Base-by-base conservation (phyloP, 2,113 vertebrate genomes). In the Salvelinus namaycush region DNA sequence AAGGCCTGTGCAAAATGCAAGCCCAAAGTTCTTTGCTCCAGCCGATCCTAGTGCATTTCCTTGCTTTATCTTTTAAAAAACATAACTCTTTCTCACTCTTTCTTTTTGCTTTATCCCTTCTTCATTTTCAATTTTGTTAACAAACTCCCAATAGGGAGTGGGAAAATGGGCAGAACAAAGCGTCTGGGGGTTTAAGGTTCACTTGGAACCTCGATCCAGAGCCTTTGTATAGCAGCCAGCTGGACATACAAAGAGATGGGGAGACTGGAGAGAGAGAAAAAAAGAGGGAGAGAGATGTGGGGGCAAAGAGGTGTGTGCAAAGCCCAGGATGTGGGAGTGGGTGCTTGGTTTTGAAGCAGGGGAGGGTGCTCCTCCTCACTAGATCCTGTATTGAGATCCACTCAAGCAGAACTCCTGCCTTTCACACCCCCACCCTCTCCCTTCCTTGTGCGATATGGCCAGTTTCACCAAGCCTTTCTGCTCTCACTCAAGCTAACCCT, bases 101-200 rank as follows among this genome's bases (percentile, higher is more conserved):
- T 79, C 73, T 82, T 44, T 57, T 76, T 72, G 14, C 29, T 77
- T 76, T 24, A 60, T 83, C 79, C 59, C 77, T 75, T 69, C 87
- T 84, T 86, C 83, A 89, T 91, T 88, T 92, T 89, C 66, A 84
- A 85, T 84, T 86, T 89, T 80, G 77, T 83, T 74, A 74, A 84
- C 81, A 85, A 83, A 89, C 84, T 88, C 83, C 90, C 89, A 91
- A 86, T 73, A 54, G 89, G 91, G 90, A 94, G 93, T 94, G 94
- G 94, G 94, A 94, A 94, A 94, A 92, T 91, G 81, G 87, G 89
- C 81, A 82, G 90, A 92, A 94, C 94, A 94, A 94, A 94, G 93
- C 86, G 48, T 81, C 81, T 84, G 86, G 91, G 92, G 89, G 91
- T 86, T 81, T 83, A 83, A 85, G 81, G 84, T 89, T 93, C 92